Conservation (phyloP, 2,113 vertebrate species). For the Malurus alboscapulatus region DNA sequence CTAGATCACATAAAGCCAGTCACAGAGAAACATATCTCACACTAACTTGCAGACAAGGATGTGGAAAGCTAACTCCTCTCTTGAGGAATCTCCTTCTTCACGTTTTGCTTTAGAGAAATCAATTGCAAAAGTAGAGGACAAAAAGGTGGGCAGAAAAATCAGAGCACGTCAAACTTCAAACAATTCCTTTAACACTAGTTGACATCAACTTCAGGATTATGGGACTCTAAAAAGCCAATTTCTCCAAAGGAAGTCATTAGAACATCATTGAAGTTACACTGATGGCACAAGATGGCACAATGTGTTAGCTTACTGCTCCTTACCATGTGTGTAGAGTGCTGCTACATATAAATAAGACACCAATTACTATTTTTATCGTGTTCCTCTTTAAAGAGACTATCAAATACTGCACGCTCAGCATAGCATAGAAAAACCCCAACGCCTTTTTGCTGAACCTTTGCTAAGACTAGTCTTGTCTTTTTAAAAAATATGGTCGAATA, state of each 20-base stretch:
- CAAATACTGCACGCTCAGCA: conserved; percentile 16
- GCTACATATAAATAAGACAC: neutral
- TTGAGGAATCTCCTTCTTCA: neutral
- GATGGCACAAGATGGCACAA: neutral
- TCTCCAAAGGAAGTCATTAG: neutral
- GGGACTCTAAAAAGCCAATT: neutral
- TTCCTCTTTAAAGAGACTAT: neutral
- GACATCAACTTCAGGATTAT: neutral
- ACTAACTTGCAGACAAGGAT: neutral
- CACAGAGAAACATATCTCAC: neutral
- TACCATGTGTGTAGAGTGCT: neutral
- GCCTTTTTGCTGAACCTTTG: neutral
- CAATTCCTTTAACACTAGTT: neutral
- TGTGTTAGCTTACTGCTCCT: neutral
- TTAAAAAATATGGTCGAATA: neutral
- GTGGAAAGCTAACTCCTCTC: neutral
- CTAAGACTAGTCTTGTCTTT: neutral
- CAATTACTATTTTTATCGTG: conserved; percentile 25
- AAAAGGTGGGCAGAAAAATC: neutral
- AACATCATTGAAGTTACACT: neutral
- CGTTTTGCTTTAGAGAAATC: neutral
- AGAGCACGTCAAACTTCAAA: neutral
- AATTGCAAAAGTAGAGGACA: neutral
- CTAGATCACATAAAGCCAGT: neutral
- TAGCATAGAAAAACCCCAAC: neutral